Percentiles rank a stretch among this genome's conserved stretches.
Evolutionary conservation across 35 echinoderm and acorn worm species (phyloP).

Genomic region (Nesometra sesokonis): DNA sequence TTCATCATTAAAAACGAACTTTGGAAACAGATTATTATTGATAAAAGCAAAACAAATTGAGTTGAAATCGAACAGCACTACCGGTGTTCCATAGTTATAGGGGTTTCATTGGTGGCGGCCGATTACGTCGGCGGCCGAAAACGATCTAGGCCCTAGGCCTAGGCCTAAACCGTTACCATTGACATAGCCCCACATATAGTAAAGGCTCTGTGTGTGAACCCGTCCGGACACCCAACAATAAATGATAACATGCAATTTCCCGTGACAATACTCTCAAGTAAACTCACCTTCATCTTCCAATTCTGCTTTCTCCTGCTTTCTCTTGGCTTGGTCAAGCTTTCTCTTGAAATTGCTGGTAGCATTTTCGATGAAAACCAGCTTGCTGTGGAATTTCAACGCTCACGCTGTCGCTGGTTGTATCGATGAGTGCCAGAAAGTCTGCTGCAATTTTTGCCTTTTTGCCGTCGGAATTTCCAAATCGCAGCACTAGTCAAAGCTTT

Average conservation of each 20-base stretch:
- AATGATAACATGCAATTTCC: conserved; percentile 31
- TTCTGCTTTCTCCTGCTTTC: conserved; percentile 16
- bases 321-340: conserved; percentile 25
- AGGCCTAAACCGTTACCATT: too few relatives aligned
- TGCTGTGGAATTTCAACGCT: conserved; percentile 17
- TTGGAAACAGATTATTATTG: too few relatives aligned
- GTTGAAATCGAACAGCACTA: too few relatives aligned
- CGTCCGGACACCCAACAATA: conserved; percentile 8
- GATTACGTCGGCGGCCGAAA: too few relatives aligned
- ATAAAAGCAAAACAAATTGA: too few relatives aligned
- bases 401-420: conserved; percentile 15
- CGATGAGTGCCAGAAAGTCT: conserved; percentile 20
- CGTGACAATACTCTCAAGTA: conserved; percentile 21
- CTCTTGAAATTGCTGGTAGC: conserved; percentile 36
- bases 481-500: neutral
- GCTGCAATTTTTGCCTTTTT: conserved; percentile 32
- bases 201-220: too few relatives aligned
- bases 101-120: too few relatives aligned
- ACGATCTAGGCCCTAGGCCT: too few relatives aligned
- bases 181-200: too few relatives aligned
- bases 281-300: conserved; percentile 34
- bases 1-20: too few relatives aligned
- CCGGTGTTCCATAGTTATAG: too few relatives aligned
- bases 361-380: conserved; percentile 42
- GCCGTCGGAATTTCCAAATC: conserved; percentile 31